Evolutionary conservation across 2,797 vertebrate genomes (phyloP).

Genomic region (Sebastes glaucus): DNA sequence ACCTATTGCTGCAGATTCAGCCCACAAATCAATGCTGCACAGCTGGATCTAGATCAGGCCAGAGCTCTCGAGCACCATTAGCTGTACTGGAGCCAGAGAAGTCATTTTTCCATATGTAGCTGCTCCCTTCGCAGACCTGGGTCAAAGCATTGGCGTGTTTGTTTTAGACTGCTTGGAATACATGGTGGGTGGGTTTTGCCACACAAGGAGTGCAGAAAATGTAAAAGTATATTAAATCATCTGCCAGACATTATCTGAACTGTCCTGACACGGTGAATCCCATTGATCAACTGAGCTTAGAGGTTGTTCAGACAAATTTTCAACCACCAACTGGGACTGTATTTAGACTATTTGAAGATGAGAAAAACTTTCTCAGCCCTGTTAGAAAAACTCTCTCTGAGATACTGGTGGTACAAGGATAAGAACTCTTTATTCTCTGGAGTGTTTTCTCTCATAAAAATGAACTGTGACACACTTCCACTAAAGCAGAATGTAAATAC

Average conservation of each 20-base stretch:
- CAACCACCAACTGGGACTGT: too few species aligned
- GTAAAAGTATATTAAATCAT: neutral
- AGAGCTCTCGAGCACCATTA: neutral
- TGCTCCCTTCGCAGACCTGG: neutral
- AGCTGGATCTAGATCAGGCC: constrained; percentile 32
- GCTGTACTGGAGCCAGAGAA: neutral
- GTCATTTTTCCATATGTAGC: constrained; percentile 7
- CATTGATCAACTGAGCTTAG: neutral
- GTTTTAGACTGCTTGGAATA: neutral
- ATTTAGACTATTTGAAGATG: neutral
- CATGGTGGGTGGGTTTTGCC: neutral
- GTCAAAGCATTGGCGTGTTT: neutral
- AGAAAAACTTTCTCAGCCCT: neutral
- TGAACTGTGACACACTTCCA: neutral
- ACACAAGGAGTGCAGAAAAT: neutral
- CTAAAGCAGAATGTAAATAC: neutral
- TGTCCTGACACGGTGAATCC: neutral
- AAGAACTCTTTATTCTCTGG: neutral
- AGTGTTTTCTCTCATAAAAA: neutral
- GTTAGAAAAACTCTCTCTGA: neutral
- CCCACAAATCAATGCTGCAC: constrained; percentile 41
- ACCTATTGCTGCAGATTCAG: constrained; percentile 12
- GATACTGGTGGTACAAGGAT: neutral
- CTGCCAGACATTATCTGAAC: neutral
- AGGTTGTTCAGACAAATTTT: neutral